These are phyloP conservation scores for Clepsis dumicolana DNA, from an alignment of 2,888 invertebrate species.

Conservation along the genomic window DNA sequence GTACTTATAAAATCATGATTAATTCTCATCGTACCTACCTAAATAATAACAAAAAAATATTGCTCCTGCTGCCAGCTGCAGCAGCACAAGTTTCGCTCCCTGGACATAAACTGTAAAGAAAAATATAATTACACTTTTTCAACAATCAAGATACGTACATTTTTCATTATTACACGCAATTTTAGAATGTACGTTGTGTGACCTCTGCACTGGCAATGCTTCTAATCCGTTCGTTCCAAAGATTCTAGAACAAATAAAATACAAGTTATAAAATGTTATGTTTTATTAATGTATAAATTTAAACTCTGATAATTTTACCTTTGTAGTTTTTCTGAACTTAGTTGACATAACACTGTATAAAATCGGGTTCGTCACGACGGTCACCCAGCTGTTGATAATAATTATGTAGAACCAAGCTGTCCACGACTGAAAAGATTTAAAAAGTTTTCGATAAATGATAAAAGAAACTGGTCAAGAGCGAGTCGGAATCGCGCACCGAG, in stretches of 20 bases:
- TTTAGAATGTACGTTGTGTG: not conserved
- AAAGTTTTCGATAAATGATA: not conserved
- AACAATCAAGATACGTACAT: no score
- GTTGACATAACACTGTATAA: constrained; percentile 13
- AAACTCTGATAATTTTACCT: constrained; percentile 16
- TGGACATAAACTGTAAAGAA: no score
- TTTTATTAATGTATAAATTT: no score
- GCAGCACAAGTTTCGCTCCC: no score
- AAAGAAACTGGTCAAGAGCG: no score
- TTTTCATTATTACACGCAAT: no score
- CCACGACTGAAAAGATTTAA: constrained; percentile 3
- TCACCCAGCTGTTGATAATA: not conserved
- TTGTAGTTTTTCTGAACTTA: constrained; percentile 13
- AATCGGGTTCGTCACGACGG: constrained; percentile 8
- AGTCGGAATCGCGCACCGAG: no score
- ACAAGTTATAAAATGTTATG: not conserved
- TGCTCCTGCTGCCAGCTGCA: no score
- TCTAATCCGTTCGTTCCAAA: not conserved
- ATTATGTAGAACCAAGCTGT: not conserved
- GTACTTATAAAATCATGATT: no score
- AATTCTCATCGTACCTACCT: no score
- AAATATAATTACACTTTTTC: no score
- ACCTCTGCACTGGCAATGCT: not conserved
- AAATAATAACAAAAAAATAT: no score
- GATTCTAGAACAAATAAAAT: not conserved